A percentile compares a stretch with the other conserved stretches of the same genome.
phyloP scores from a whole-genome alignment of 2,888 invertebrate genomes.

The Limulus polyphemus region DNA sequence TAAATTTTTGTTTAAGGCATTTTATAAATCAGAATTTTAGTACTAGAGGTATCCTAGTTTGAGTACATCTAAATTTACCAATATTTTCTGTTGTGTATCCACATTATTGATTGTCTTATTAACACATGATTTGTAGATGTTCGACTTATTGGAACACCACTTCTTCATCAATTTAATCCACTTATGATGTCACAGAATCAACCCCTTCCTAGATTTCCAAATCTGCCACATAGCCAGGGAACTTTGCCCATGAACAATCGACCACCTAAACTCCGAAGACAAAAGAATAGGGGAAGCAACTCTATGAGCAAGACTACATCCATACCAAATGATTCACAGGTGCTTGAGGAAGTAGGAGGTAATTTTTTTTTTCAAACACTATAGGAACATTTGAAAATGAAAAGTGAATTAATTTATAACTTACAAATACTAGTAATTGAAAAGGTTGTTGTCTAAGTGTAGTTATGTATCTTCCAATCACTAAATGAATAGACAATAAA shows the following conservation, averaged over 20 bases:
- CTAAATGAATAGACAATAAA: no score
- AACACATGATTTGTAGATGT: constrained; percentile 14
- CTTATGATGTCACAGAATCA: constrained; percentile 25
- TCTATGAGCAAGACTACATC: constrained; percentile 4
- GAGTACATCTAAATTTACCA: no score
- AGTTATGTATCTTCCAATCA: no score
- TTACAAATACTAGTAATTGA: no score
- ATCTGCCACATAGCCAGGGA: constrained; percentile 19
- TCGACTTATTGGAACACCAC: constrained; percentile 25
- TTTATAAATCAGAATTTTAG: no score
- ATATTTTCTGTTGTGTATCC: no score
- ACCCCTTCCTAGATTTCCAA: constrained; percentile 24
- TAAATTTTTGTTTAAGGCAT: no score
- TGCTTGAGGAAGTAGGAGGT: constrained; percentile 17
- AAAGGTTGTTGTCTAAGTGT: no score
- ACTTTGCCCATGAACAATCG: constrained; percentile 14
- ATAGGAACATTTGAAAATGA: no score
- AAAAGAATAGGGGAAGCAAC: constrained; percentile 22
- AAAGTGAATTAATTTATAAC: no score
- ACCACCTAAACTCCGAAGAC: constrained; percentile 25
- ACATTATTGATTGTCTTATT: no score
- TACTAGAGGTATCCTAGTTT: no score
- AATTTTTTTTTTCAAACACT: not conserved
- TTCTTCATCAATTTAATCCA: constrained; percentile 25
- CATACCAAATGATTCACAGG: constrained; percentile 7